Evolutionary conservation across 1,140 invertebrate genomes (phyloP).

Genomic region (Penaeus japonicus): DNA sequence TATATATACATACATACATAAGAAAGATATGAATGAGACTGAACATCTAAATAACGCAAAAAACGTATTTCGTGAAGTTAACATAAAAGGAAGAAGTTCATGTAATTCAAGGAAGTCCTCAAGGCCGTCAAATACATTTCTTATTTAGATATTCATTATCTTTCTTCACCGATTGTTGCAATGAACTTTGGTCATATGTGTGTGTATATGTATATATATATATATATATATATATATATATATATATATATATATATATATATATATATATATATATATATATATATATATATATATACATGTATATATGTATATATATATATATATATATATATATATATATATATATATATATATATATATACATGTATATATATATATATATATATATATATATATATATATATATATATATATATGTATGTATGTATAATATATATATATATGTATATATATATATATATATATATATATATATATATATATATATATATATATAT

Average conservation of each 20-base stretch:
- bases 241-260: constrained; percentile 15
- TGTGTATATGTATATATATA: constrained; percentile 9
- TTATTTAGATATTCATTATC: no score
- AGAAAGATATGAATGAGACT: no score
- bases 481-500: constrained; percentile 11
- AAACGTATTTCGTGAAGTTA: no score
- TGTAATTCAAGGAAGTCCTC: no score
- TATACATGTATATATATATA: constrained; percentile 26
- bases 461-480: constrained; percentile 24
- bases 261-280: neutral
- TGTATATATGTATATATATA: constrained; percentile 34
- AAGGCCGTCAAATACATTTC: no score
- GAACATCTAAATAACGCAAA: no score
- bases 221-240: constrained; percentile 18
- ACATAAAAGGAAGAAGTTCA: no score
- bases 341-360: constrained; percentile 29
- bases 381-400: neutral
- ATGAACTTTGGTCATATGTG: no score
- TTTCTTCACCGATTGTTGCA: no score
- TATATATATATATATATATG: neutral
- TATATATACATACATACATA: constrained; percentile 11
- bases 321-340: constrained; percentile 37
- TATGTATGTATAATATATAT: constrained; percentile 9
- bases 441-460: neutral
- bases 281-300: constrained; percentile 13